These are phyloP conservation scores for Sycobia sp. DNA, from an alignment of 1,140 invertebrate genomes.

Conservation along the genomic window DNA sequence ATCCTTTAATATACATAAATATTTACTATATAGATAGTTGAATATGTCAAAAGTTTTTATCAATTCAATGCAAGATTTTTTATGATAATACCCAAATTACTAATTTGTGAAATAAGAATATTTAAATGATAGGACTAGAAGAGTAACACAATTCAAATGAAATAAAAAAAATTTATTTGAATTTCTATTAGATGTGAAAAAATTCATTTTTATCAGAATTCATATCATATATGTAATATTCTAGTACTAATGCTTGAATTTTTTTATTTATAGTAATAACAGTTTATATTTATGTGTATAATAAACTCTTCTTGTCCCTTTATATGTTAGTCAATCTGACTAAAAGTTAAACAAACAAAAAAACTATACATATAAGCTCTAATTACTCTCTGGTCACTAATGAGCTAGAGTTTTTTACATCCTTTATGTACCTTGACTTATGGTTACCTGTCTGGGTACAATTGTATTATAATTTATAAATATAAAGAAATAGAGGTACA, in stretches of 20 bases:
- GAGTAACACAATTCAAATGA: slow-evolving; percentile 24
- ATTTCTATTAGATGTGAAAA: slow-evolving; percentile 30
- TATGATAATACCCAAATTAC: slow-evolving; percentile 31
- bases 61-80: not conserved
- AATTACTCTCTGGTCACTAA: slow-evolving; percentile 29
- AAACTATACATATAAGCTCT: slow-evolving; percentile 27
- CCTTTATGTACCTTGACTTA: slow-evolving; percentile 31
- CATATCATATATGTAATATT: slow-evolving; percentile 17
- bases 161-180: slow-evolving; percentile 25
- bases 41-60: slow-evolving; percentile 13
- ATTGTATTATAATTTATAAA: slow-evolving; percentile 31
- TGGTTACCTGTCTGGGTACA: slow-evolving; percentile 29
- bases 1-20: not conserved
- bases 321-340: slow-evolving; percentile 18
- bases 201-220: slow-evolving; percentile 34
- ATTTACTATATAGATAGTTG: not conserved
- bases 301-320: slow-evolving; percentile 33
- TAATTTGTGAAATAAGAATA: slow-evolving; percentile 23
- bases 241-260: slow-evolving; percentile 6
- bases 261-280: slow-evolving; percentile 16
- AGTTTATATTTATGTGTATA: slow-evolving; percentile 19
- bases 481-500: slow-evolving; percentile 10
- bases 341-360: slow-evolving; percentile 17
- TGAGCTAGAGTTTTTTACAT: slow-evolving; percentile 27
- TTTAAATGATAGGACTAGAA: slow-evolving; percentile 32